Conservation (phyloP, 2,797 vertebrate species). For the Phalanger gymnotis region DNA sequence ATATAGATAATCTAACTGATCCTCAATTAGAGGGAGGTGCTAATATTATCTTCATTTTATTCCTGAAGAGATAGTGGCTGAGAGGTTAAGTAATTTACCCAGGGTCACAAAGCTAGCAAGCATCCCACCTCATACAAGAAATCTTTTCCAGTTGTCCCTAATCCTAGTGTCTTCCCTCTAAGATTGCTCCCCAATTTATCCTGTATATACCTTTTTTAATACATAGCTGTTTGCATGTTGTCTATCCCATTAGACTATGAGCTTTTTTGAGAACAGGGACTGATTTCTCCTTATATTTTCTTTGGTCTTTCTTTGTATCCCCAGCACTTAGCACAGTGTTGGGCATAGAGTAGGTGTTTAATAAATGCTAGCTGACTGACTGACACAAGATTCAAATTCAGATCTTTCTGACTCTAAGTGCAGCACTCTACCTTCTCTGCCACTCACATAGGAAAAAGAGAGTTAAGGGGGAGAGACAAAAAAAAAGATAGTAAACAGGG, state of each 20-base stretch:
- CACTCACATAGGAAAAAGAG: background rate
- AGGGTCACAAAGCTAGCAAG: background rate
- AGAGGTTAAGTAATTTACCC: background rate
- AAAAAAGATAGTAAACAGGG: background rate
- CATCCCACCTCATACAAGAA: background rate
- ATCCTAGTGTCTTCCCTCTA: background rate
- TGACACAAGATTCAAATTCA: background rate
- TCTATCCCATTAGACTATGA: background rate
- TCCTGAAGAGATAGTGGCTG: background rate
- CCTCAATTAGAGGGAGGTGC: background rate
- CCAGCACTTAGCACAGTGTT: background rate
- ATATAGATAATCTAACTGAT: background rate
- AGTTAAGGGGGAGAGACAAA: background rate
- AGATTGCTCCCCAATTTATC: background rate
- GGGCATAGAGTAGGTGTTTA: background rate
- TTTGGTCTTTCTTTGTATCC: background rate
- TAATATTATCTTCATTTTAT: background rate
- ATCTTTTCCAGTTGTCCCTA: background rate
- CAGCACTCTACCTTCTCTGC: background rate
- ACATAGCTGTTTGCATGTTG: background rate
- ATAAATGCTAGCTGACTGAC: background rate
- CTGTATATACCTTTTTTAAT: background rate
- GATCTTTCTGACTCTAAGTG: background rate
- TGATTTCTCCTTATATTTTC: background rate
- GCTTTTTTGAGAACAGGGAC: background rate